phyloP scores from a whole-genome alignment of 2,797 vertebrate species.

The Uromys caudimaculatus region DNA sequence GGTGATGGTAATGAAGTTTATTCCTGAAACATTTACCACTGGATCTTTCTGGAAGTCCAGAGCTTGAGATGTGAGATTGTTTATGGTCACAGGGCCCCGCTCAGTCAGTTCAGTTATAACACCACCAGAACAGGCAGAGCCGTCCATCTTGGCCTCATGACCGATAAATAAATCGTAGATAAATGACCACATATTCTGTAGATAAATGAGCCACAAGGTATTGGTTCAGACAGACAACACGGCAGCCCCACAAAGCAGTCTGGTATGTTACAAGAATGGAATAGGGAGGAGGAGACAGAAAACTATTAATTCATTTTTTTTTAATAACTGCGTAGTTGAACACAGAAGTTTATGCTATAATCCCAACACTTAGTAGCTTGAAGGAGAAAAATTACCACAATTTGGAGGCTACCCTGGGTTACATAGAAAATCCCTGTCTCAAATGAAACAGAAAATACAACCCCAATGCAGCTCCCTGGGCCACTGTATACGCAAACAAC shows the following conservation, averaged over 20 bases:
- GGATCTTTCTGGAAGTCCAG: not conserved
- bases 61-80: not conserved
- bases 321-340: not conserved
- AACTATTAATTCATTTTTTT: not conserved
- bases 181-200: not conserved
- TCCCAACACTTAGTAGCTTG: not conserved
- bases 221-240: conserved; percentile 29
- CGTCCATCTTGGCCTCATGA: not conserved
- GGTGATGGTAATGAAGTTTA: not conserved
- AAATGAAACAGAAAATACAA: not conserved
- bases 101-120: not conserved
- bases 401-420: not conserved
- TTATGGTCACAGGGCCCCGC: not conserved
- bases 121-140: not conserved
- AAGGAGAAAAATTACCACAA: not conserved
- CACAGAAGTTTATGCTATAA: not conserved
- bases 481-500: not conserved
- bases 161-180: not conserved
- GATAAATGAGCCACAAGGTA: not conserved
- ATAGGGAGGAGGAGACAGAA: not conserved
- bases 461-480: not conserved
- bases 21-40: not conserved
- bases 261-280: not conserved
- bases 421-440: not conserved
- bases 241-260: not conserved